phyloP scores from a whole-genome alignment of 2,797 vertebrate species.

The Heteromormyrus szaboi region DNA sequence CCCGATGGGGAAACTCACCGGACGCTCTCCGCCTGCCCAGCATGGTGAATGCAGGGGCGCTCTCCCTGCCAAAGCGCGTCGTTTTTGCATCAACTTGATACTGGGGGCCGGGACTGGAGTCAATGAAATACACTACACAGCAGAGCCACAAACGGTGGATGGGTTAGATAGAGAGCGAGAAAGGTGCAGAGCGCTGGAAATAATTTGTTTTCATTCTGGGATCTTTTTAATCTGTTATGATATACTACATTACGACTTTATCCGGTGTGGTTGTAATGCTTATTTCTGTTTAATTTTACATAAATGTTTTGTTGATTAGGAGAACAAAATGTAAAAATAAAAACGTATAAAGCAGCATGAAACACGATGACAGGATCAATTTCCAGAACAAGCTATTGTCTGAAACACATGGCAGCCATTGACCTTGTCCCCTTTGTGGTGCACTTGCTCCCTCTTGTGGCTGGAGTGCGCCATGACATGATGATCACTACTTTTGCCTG shows the following conservation, averaged over 20 bases:
- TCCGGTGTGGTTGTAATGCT: background rate
- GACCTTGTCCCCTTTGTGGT: background rate
- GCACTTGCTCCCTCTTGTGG: conserved; percentile 5
- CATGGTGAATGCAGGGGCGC: conserved; percentile 76
- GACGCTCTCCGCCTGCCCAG: conserved; percentile 53
- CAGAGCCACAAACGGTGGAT: background rate
- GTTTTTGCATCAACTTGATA: conserved; percentile 72
- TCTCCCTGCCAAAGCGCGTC: conserved; percentile 74
- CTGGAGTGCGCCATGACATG: background rate
- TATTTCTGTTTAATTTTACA: background rate
- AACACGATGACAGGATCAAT: background rate
- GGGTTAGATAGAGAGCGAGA: background rate
- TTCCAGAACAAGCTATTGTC: background rate
- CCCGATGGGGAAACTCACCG: conserved; percentile 28
- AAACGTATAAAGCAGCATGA: background rate
- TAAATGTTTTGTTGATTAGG: background rate
- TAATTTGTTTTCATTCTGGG: background rate
- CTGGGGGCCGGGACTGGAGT: conserved; percentile 75
- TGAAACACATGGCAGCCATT: background rate
- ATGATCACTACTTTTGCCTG: background rate
- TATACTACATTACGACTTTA: background rate
- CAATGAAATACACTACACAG: conserved; percentile 59
- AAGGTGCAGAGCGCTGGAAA: background rate
- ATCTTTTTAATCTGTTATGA: background rate
- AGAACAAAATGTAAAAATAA: background rate